These are phyloP conservation scores for Cryptocephalus moraei DNA, from an alignment of 2,888 invertebrate genomes.

Conservation along the genomic window DNA sequence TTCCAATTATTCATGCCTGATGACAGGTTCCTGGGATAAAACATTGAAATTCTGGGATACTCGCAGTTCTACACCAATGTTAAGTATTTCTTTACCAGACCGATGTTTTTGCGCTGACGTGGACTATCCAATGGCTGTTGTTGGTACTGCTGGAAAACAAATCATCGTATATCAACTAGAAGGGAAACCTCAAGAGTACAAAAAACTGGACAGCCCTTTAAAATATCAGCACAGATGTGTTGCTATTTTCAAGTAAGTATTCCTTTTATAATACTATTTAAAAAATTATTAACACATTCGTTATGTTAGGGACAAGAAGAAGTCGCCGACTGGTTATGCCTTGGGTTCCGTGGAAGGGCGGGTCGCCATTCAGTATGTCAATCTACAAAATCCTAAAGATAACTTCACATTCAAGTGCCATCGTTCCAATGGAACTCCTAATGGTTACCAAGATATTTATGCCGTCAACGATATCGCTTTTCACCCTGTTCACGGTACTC, in stretches of 20 bases:
- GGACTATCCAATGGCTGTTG: constrained; percentile 97
- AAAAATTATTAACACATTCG: constrained; percentile 37
- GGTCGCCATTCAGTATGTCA: constrained; percentile 96
- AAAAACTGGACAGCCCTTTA: constrained; percentile 70
- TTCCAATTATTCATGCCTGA: constrained; percentile 87
- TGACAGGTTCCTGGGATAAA: constrained; percentile 99
- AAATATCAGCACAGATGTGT: constrained; percentile 95
- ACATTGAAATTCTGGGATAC: constrained; percentile 99
- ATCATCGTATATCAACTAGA: constrained; percentile 91
- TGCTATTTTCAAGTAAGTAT: constrained; percentile 62
- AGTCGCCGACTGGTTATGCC: constrained; percentile 86
- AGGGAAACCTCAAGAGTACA: constrained; percentile 72
- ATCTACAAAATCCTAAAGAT: constrained; percentile 89
- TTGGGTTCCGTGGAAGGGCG: constrained; percentile 94
- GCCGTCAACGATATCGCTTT: constrained; percentile 57
- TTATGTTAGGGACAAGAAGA: constrained; percentile 76
- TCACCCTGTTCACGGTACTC: constrained; percentile 92
- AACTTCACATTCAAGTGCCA: constrained; percentile 99
- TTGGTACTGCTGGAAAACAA: constrained; percentile 86
- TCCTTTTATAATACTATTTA: not conserved
- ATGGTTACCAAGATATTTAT: constrained; percentile 58
- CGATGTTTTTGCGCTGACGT: constrained; percentile 97
- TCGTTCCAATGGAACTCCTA: constrained; percentile 74
- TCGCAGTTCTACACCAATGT: constrained; percentile 77
- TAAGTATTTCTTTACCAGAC: constrained; percentile 84